A percentile compares a stretch with the other conserved stretches of the same genome.
phyloP scores from a whole-genome alignment of 2,797 vertebrate genomes.

The Melanotaenia parkinsoni region DNA sequence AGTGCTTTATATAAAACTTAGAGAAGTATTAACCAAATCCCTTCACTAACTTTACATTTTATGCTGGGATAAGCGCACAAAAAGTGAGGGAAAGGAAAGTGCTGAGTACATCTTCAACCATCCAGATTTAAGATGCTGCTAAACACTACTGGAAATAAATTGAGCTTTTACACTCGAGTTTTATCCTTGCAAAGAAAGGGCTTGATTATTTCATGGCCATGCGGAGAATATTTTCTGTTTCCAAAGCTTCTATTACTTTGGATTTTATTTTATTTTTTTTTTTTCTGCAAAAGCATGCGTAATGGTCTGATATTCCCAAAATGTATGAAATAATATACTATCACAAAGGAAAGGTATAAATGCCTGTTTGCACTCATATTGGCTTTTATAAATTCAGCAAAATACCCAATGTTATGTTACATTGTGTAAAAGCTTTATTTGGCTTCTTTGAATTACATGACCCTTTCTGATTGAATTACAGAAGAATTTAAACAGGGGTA shows the following conservation, averaged over 20 bases:
- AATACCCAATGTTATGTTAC: background rate
- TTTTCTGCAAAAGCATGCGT: background rate
- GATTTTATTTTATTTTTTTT: background rate
- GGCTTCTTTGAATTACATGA: conserved; percentile 7
- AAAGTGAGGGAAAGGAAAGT: conserved; percentile 8
- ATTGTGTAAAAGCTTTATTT: conserved; percentile 11
- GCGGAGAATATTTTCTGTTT: conserved; percentile 28
- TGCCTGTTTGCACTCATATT: background rate
- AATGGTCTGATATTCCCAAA: background rate
- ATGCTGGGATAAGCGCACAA: background rate
- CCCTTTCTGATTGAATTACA: background rate
- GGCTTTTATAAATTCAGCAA: background rate
- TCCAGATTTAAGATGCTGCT: conserved; percentile 36
- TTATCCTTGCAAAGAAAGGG: conserved; percentile 38
- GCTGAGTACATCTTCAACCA: background rate
- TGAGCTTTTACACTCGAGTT: conserved; percentile 36
- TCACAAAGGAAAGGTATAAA: conserved; percentile 14
- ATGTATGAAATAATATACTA: background rate
- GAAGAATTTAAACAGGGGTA: conserved; percentile 6
- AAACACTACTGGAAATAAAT: conserved; percentile 34
- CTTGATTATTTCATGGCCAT: conserved; percentile 66
- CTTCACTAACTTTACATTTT: background rate
- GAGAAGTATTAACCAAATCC: conserved; percentile 1
- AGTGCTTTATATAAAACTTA: conserved; percentile 1
- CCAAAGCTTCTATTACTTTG: conserved; percentile 16